Base-by-base conservation (phyloP, 2,888 invertebrate genomes). In the Homarus gammarus region DNA sequence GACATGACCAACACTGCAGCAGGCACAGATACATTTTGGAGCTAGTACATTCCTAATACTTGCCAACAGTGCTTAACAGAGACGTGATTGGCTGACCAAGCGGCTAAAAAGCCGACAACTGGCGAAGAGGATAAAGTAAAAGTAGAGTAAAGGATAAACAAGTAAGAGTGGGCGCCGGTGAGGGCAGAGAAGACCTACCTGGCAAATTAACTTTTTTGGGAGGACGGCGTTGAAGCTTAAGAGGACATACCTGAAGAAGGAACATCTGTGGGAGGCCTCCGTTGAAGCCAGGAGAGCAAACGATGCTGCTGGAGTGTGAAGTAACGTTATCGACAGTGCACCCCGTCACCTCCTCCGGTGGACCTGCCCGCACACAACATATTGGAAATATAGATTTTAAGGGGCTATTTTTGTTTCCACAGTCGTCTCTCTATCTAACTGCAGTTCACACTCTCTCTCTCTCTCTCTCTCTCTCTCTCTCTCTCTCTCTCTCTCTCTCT, bases 261-360 rank as follows among this genome's bases (percentile, higher is more conserved):
- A 90, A 90, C 44, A 56, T 27, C 61, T 88, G 90, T 12, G 88
- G 87, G 0, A 90, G 81, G 15, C 90, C 90, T 0, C 90, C 90
- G 70, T 90, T 88, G 84, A 90, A 90, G 12, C 90, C 90, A 0
- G 90, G 79, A 1, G 38, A 38, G 73, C 90, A 90, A 68, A 56
- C 68, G 12, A 90, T 70, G 31, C 84, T 88, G 64, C 84, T 33
- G 33, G 90, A 88, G 84, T 90, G 90, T 10, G 90, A 88, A 22
- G 90, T 90, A 44, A 90, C 73, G 81, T 90, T 90, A 36, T 88
- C 78, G 22, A 79, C 79, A 3, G 49, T 38, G 51, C 90, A 90
- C n/a, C 73, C 84, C 18, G 73, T 84, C 61, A 90, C 90, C n/a
- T 87, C 88, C 56, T 90, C 88, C 5, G 90, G 90, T 0, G 90